A percentile compares a stretch with the other conserved stretches of the same genome.
phyloP scores from a whole-genome alignment of 2,888 invertebrate genomes.

The Aproaerema taeniolella region DNA sequence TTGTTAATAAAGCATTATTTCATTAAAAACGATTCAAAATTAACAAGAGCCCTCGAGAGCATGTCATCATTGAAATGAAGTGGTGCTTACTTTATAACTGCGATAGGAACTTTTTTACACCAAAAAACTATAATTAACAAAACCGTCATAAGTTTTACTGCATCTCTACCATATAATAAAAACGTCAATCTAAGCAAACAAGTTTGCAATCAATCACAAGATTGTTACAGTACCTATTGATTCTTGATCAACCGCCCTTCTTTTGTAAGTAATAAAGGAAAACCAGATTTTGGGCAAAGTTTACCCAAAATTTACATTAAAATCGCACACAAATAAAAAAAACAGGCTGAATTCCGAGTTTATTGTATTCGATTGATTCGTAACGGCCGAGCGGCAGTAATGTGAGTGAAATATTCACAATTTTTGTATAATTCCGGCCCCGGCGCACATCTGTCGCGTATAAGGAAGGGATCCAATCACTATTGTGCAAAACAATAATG shows the following conservation, averaged over 20 bases:
- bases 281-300: constrained; percentile 60
- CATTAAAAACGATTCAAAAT: constrained; percentile 13
- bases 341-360: constrained; percentile 62
- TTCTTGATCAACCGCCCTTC: constrained; percentile 65
- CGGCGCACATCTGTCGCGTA: constrained; percentile 66
- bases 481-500: constrained; percentile 15
- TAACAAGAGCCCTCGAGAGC: constrained; percentile 9
- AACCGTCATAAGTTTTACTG: constrained; percentile 22
- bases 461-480: constrained; percentile 15
- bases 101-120: constrained; percentile 27
- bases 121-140: constrained; percentile 44
- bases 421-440: constrained; percentile 66
- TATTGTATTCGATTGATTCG: constrained; percentile 73
- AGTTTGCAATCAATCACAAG: constrained; percentile 76
- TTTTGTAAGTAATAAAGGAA: constrained; percentile 40
- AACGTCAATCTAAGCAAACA: constrained; percentile 63
- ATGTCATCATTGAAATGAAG: constrained; percentile 4
- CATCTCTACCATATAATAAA: no score
- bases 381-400: constrained; percentile 74
- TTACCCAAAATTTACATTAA: constrained; percentile 70
- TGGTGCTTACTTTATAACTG: constrained; percentile 6
- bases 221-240: constrained; percentile 61
- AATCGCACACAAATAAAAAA: constrained; percentile 65
- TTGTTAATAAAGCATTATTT: no score
- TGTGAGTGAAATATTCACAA: constrained; percentile 74